Conservation (phyloP, 2,797 vertebrate species). For the Alauda arvensis region DNA sequence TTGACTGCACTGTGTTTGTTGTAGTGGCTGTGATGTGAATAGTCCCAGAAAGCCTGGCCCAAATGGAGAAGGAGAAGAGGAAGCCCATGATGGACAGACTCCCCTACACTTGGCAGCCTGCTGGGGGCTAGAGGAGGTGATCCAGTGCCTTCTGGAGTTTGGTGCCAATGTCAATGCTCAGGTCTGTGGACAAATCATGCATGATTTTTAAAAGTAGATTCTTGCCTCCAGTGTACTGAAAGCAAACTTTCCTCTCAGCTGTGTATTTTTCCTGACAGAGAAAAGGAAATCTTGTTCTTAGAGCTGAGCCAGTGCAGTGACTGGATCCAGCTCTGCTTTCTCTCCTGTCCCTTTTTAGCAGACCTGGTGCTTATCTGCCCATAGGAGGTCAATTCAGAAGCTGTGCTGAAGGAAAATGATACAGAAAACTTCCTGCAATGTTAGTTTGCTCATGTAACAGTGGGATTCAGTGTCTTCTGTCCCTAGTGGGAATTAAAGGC, state of each 20-base stretch:
- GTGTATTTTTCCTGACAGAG: not conserved
- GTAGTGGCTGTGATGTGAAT: slow-evolving; percentile 93
- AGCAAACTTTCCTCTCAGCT: not conserved
- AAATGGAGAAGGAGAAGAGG: slow-evolving; percentile 93
- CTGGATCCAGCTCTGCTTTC: not conserved
- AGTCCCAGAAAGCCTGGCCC: slow-evolving; percentile 88
- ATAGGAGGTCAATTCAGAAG: not conserved
- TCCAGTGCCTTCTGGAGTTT: slow-evolving; percentile 97
- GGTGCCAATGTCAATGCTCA: slow-evolving; percentile 95
- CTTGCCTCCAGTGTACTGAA: not conserved
- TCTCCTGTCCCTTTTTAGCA: not conserved
- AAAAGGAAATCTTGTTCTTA: not conserved
- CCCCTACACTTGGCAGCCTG: slow-evolving; percentile 92
- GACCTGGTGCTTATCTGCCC: not conserved
- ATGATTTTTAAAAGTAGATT: not conserved
- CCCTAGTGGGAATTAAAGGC: not conserved
- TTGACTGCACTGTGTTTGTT: not conserved
- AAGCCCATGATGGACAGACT: slow-evolving; percentile 92
- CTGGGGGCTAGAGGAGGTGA: slow-evolving; percentile 94
- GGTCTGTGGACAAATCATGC: slow-evolving; percentile 65
- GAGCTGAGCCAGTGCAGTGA: not conserved
- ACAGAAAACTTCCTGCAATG: not conserved
- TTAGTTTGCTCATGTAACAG: not conserved
- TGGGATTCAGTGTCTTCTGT: not conserved
- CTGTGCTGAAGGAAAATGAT: not conserved